Percentiles rank a stretch among this genome's conserved stretches.
Evolutionary conservation across 2,888 invertebrate genomes (phyloP).

Genomic region (Drosophila differens): DNA sequence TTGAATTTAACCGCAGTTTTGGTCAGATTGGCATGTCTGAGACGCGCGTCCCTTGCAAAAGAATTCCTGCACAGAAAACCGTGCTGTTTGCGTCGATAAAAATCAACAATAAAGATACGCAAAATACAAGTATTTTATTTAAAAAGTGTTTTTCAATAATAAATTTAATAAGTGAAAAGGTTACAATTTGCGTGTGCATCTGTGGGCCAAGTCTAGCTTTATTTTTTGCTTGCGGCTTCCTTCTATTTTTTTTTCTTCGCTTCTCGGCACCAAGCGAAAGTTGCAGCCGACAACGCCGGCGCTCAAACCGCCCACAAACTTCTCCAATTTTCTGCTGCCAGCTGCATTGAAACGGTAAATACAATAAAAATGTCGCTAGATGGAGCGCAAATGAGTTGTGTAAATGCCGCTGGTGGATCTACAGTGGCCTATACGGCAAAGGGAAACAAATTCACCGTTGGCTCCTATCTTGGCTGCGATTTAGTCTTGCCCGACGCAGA

Average conservation of each 20-base stretch:
- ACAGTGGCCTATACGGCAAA: constrained; percentile 63
- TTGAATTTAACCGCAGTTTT: constrained; percentile 62
- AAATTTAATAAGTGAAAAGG: neutral
- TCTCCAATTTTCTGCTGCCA: constrained; percentile 18
- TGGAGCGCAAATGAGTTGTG: constrained; percentile 80
- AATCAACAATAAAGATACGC: constrained; percentile 19
- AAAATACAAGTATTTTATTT: neutral
- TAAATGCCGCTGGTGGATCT: constrained; percentile 58
- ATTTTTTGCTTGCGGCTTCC: constrained; percentile 41
- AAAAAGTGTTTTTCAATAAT: constrained; percentile 12
- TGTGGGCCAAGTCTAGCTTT: constrained; percentile 4
- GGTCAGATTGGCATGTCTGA: constrained; percentile 54
- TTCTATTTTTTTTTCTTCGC: constrained; percentile 35
- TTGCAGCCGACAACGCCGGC: constrained; percentile 45
- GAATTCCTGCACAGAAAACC: constrained; percentile 74
- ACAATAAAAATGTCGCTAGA: constrained; percentile 77
- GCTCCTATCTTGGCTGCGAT: constrained; percentile 81
- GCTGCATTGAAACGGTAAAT: constrained; percentile 28
- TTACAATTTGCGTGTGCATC: neutral
- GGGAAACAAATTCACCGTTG: constrained; percentile 82
- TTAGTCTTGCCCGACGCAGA: constrained; percentile 75
- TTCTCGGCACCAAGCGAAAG: constrained; percentile 57
- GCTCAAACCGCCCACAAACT: constrained; percentile 47
- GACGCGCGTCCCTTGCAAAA: constrained; percentile 75
- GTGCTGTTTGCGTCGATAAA: constrained; percentile 42